Base-by-base conservation (phyloP, 1,140 invertebrate species). In the Galleria mellonella region DNA sequence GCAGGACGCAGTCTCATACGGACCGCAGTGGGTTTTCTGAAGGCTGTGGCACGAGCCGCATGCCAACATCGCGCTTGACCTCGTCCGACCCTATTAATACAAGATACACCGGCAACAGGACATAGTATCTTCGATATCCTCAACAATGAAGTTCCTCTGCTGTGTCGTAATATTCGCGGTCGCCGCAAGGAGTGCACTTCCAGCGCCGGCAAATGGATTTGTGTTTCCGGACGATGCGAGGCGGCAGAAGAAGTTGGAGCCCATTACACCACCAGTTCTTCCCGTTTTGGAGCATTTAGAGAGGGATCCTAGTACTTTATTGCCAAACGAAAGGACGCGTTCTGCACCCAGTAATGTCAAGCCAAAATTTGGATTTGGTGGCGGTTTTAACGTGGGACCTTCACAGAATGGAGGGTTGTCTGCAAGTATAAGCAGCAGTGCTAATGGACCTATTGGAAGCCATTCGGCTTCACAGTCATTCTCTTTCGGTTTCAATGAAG, bases 1-100 rank as follows among this genome's bases (percentile, higher is more conserved):
- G 46, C 71, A 72, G 74, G 76, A 79, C 62, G 64, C 68, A 62
- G 62, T 57, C 62, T 50, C 70, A 39, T 56, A 51, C 62, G 47
- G 47, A 47, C 41, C 68, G 68, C 77, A 82, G 81, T 84, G 81
- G 81, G 63, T 78, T 78, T 84, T 82, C 81, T 82, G 81, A 84
- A 84, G 81, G 81, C 81, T 84, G 72, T 66, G 71, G 68, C 69
- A 63, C 75, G 81, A 45, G 81, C 72, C 81, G 81, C 81, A 84
- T 84, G 81, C 81, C 74, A 84, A 84, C 70, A 57, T 51, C 43
- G 51, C 51, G 35, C n/a, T 8, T 69, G 76, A 81, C 81, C 81
- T 84, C 71, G 75, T 43, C 46, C 71, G 64, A 73, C 74, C 77
- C 76, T 84, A 82, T 82, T 84, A 82, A 84, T 69, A 84, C 72